A percentile compares a stretch with the other conserved stretches of the same genome.
These are phyloP conservation scores for Enteromius trimaculatus DNA, from an alignment of 2,797 vertebrate species.

Conservation along the genomic window DNA sequence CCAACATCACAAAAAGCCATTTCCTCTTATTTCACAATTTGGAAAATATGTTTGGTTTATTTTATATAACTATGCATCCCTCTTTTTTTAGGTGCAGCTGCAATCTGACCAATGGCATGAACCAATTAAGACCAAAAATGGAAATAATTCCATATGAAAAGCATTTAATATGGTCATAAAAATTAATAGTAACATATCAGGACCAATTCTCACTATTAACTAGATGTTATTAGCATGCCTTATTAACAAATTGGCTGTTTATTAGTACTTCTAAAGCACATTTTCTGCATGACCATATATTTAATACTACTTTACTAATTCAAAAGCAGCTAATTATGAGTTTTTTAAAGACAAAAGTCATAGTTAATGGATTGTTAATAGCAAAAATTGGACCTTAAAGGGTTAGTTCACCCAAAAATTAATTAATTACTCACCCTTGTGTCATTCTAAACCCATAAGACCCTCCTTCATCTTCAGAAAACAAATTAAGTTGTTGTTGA, in stretches of 20 bases:
- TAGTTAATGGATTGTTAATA: too few species aligned
- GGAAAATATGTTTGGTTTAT: slow-evolving; percentile 46
- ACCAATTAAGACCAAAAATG: neutral
- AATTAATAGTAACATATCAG: neutral
- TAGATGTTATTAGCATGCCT: neutral
- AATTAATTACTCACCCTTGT: too few species aligned
- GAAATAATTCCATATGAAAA: neutral
- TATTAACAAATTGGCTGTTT: neutral
- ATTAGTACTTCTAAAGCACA: too few species aligned
- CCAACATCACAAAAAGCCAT: slow-evolving; percentile 40
- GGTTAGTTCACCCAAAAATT: too few species aligned
- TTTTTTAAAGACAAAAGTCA: too few species aligned
- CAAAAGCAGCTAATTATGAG: too few species aligned
- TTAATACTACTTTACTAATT: too few species aligned
- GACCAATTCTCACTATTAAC: neutral
- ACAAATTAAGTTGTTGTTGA: too few species aligned
- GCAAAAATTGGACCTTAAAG: too few species aligned
- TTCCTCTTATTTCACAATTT: slow-evolving; percentile 45
- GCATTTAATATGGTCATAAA: neutral
- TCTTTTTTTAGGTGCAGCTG: neutral
- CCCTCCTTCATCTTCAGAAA: too few species aligned
- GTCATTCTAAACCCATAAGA: too few species aligned
- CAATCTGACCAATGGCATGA: neutral
- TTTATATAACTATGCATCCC: slow-evolving; percentile 6
- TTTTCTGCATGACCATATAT: too few species aligned